phyloP scores from a whole-genome alignment of 2,888 invertebrate species.

The Parnassius mnemosyne region DNA sequence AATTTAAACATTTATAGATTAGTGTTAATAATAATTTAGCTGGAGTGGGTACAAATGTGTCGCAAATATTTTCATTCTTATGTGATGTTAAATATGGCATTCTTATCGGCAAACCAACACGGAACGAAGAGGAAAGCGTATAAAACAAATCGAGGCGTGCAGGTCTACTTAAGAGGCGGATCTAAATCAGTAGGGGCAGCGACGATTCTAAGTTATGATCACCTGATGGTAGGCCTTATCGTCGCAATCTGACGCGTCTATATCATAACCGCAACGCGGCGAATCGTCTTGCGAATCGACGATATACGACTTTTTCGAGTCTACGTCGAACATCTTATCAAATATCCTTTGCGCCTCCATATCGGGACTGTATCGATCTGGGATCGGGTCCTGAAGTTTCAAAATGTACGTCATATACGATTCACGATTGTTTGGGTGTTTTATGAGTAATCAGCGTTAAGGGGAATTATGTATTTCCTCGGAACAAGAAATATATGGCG shows the following conservation, averaged over 20 bases:
- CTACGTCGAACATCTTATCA: conserved; percentile 81
- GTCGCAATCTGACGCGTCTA: conserved; percentile 75
- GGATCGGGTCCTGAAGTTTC: conserved; percentile 76
- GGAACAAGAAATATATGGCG: too few relatives aligned
- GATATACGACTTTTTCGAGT: conserved; percentile 72
- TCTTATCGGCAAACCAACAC: conserved; percentile 43
- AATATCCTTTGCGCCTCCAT: conserved; percentile 79
- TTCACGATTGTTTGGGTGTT: conserved; percentile 28
- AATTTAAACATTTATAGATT: conserved; percentile 21
- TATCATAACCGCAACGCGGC: conserved; percentile 75
- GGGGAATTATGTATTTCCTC: too few relatives aligned
- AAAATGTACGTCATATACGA: conserved; percentile 64
- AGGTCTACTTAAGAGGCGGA: conserved; percentile 70
- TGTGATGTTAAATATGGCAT: too few relatives aligned
- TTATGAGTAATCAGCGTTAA: too few relatives aligned
- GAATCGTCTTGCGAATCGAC: conserved; percentile 68
- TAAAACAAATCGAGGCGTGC: conserved; percentile 76
- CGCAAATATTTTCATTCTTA: too few relatives aligned
- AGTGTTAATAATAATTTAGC: conserved; percentile 16
- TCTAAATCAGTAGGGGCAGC: conserved; percentile 60
- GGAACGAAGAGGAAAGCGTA: conserved; percentile 60
- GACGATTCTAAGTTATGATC: conserved; percentile 69
- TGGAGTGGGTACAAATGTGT: conserved; percentile 32
- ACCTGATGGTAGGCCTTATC: conserved; percentile 77
- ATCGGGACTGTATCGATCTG: conserved; percentile 80